phyloP scores from a whole-genome alignment of 23 tunicate genomes.

The Trididemnum nubilum region DNA sequence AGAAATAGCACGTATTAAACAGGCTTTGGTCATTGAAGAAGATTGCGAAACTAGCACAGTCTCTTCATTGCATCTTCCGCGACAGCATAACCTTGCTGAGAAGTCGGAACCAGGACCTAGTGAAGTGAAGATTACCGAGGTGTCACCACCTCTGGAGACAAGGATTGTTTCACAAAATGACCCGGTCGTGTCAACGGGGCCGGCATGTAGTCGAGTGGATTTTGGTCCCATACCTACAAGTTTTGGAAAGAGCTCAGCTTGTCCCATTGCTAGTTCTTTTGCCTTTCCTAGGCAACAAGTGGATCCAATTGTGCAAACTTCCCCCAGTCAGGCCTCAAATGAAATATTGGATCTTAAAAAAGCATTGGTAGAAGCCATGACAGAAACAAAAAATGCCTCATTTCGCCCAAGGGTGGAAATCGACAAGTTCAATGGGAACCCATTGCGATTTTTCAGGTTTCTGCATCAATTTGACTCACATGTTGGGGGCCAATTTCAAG shows the following conservation, averaged over 20 bases:
- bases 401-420: constrained; percentile 2
- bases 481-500: background rate
- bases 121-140: background rate
- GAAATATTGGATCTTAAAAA: background rate
- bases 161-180: too few relatives aligned
- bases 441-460: background rate
- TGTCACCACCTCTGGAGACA: too few relatives aligned
- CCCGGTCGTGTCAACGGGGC: background rate
- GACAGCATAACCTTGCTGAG: background rate
- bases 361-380: background rate
- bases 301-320: background rate
- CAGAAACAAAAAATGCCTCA: background rate
- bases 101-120: background rate
- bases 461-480: background rate
- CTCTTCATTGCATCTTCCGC: background rate
- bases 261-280: background rate
- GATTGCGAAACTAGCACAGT: background rate
- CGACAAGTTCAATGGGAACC: background rate
- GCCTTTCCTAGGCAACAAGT: background rate
- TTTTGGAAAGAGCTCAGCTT: background rate
- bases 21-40: background rate
- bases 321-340: background rate
- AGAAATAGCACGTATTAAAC: background rate
- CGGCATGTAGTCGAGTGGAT: background rate
- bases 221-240: background rate